Percentiles rank a stretch among this genome's conserved stretches.
Evolutionary conservation across 2,797 vertebrate species (phyloP).

Genomic region (Danio kyathit): DNA sequence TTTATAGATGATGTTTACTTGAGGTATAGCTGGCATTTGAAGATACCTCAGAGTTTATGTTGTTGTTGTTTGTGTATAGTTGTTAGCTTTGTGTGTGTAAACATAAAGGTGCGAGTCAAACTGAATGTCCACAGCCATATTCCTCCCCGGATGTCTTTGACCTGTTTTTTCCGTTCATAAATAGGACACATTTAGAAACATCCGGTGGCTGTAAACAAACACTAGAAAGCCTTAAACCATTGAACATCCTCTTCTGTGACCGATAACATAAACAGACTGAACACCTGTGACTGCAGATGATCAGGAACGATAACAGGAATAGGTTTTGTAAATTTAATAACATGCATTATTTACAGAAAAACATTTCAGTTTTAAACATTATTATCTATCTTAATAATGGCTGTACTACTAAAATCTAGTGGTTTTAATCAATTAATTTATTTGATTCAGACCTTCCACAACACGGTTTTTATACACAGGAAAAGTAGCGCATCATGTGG

Average conservation of each 20-base stretch:
- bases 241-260: constrained; percentile 1
- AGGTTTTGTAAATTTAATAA: background rate
- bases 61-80: background rate
- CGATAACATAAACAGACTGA: background rate
- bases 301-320: background rate
- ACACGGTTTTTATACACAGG: background rate
- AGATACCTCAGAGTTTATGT: background rate
- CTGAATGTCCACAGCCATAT: background rate
- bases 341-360: background rate
- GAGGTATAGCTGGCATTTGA: background rate
- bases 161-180: constrained; percentile 29
- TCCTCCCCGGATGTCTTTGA: constrained; percentile 22
- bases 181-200: constrained; percentile 20
- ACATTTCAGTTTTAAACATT: background rate
- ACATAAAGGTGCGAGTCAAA: background rate
- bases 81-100: too few species aligned
- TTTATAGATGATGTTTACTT: background rate
- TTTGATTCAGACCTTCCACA: background rate
- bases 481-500: background rate
- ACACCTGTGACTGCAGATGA: constrained; percentile 17
- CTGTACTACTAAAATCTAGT: background rate
- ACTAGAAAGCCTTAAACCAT: constrained; percentile 1
- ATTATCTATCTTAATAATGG: background rate
- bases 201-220: constrained; percentile 42
- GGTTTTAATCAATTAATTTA: too few species aligned